Percentiles rank a stretch among this genome's conserved stretches.
These are phyloP conservation scores for Spilogale gracilis DNA, from an alignment of 2,113 vertebrate genomes.

Conservation along the genomic window DNA sequence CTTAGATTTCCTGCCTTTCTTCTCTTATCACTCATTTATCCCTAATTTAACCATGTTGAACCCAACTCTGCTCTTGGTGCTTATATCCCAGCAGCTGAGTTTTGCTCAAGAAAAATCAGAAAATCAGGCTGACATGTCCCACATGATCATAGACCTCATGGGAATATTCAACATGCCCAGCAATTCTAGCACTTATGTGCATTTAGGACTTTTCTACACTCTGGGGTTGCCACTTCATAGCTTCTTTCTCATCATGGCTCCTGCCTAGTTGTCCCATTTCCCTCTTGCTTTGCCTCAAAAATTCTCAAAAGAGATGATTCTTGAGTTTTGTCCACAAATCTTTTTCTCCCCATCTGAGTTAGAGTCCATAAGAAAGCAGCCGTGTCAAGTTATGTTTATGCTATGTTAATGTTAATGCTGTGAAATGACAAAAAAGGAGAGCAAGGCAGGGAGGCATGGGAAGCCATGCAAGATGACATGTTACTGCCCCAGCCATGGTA, in stretches of 20 bases:
- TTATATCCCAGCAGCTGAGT: background rate
- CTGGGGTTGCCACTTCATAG: background rate
- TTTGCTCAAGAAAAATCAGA: background rate
- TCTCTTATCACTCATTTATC: background rate
- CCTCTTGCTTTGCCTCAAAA: background rate
- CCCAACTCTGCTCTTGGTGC: background rate
- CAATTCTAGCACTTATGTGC: background rate
- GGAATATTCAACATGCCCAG: too few relatives aligned
- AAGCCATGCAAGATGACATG: background rate
- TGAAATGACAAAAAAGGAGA: background rate
- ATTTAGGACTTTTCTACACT: background rate
- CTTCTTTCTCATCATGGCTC: background rate
- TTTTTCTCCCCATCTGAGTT: background rate
- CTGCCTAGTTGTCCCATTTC: background rate
- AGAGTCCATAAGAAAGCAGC: background rate
- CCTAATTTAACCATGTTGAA: background rate
- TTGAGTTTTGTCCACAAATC: background rate
- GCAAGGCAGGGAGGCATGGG: too few relatives aligned
- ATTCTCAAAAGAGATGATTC: background rate
- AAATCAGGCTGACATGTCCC: background rate
- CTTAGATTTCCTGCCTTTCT: background rate
- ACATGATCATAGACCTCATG: background rate
- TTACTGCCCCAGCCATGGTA: background rate
- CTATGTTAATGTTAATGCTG: background rate
- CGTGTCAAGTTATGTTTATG: background rate